Percentiles rank a stretch among this genome's conserved stretches.
Conservation (phyloP, 1,140 invertebrate species). For the Schlechtendalia chinensis region DNA sequence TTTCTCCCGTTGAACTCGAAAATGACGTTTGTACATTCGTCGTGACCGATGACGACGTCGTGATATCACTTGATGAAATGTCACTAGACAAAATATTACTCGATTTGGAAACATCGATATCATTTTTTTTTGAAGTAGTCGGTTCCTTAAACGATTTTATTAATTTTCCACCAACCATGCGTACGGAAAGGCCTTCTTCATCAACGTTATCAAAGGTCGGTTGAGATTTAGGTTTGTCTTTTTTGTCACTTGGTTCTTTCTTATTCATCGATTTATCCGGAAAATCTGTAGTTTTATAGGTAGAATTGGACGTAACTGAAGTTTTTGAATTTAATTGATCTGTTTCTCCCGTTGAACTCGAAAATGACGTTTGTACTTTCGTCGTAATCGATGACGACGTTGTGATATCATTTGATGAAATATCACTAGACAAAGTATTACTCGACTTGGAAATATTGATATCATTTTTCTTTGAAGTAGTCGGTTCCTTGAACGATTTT, state of each 20-base stretch:
- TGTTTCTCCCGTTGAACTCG: not conserved
- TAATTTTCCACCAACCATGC: slow-evolving; percentile 52
- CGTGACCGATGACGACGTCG: not conserved
- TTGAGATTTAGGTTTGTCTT: not conserved
- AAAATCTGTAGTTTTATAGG: not conserved
- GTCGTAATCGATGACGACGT: not conserved
- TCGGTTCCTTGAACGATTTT: slow-evolving; percentile 30
- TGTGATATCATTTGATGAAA: not conserved
- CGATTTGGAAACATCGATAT: not conserved
- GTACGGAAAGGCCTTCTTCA: slow-evolving; percentile 14
- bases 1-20: not conserved
- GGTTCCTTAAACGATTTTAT: slow-evolving; percentile 46
- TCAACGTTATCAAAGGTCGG: not conserved
- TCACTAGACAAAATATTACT: not conserved
- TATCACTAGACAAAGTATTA: not conserved
- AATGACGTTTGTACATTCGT: slow-evolving; percentile 11
- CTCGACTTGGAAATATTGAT: not conserved
- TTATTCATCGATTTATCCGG: not conserved
- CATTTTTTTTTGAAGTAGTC: not conserved
- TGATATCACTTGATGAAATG: not conserved
- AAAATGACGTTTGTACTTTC: not conserved
- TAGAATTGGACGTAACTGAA: not conserved
- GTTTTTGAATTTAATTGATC: not conserved
- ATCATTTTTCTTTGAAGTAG: not conserved
- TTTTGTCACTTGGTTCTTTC: not conserved